Base-by-base conservation (phyloP, 2,797 vertebrate species). In the Scolopax bukidnonensis region DNA sequence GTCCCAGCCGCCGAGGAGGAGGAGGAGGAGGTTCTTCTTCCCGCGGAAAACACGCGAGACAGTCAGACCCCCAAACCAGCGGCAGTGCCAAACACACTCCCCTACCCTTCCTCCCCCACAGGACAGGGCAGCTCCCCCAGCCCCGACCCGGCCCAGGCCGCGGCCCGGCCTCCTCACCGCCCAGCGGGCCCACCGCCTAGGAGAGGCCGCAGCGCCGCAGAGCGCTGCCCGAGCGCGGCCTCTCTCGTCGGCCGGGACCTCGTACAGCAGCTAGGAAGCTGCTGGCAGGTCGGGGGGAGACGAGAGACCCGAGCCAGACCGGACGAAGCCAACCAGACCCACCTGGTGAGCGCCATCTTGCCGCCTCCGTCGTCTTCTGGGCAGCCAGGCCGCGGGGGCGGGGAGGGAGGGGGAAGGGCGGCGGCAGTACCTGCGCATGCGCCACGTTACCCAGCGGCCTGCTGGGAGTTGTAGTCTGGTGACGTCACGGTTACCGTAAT, bases 331-430 rank as follows among this genome's bases (percentile, higher is more conserved):
- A 0, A 0, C 15, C 11, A 0, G 3, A 97, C 97, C 50, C 67
- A 98, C 98, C 98, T 98, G 92, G 97, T 98, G 10, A 98, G 97
- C 98, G 98, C 98, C 98, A 98, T 98, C 92, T 98, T 97, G 71
- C 94, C 84, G 51, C 73, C 79, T 91, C 74, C 90, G 90, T 89
- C 79, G 74, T 70, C 78, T 32, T 28, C 93, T 50, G 57, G 9
- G n/a, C 33, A 28, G 33, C 19, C 25, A 3, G 30, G 65, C 57
- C 68, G 15, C 33, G 33, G 25, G 8, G 16, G 6, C 12, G 6
- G 8, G 27, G 38, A 25, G 47, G 5, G 11, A 21, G 12, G 23
- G 33, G 80, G 24, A 51, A 32, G 59, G 41, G 61, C 41, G 57
- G 67, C 4, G 11, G 18, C 12, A 28, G 5, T 19, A 3, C 0